Evolutionary conservation across 2,797 vertebrate species (phyloP).

Genomic region (Acanthurus leucopareius): DNA sequence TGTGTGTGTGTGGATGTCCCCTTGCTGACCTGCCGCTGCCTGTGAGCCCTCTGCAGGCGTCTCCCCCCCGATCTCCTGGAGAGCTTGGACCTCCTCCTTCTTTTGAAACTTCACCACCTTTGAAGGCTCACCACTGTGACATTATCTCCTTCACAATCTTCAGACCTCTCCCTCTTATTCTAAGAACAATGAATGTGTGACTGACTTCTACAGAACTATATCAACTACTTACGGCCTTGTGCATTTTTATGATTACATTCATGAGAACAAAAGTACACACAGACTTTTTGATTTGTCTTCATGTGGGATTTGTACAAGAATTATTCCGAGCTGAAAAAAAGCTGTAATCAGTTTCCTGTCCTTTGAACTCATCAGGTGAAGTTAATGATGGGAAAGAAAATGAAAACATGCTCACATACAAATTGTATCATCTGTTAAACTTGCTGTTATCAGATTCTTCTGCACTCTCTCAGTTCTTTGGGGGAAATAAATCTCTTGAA

Average conservation of each 20-base stretch:
- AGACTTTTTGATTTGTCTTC: neutral
- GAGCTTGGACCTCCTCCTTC: conserved; percentile 1
- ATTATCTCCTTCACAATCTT: neutral
- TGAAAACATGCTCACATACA: neutral
- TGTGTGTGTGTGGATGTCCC: neutral
- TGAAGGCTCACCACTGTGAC: neutral
- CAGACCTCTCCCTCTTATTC: neutral
- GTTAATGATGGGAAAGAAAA: neutral
- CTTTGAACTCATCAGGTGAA: neutral
- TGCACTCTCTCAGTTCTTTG: too few relatives aligned
- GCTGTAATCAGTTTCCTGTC: neutral
- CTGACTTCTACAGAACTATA: neutral
- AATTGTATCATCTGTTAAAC: neutral
- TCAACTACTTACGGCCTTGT: neutral
- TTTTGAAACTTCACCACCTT: neutral
- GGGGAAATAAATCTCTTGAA: too few relatives aligned
- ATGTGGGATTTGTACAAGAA: neutral
- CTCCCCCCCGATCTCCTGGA: conserved; percentile 2
- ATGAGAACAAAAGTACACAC: too few relatives aligned
- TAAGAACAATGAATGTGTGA: neutral
- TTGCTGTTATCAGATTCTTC: neutral
- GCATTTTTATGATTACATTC: neutral
- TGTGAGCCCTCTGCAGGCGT: neutral
- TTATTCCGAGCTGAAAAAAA: neutral
- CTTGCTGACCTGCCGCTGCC: neutral